Conservation (phyloP, 2,797 vertebrate genomes). For the Rhinichthys osculus region DNA sequence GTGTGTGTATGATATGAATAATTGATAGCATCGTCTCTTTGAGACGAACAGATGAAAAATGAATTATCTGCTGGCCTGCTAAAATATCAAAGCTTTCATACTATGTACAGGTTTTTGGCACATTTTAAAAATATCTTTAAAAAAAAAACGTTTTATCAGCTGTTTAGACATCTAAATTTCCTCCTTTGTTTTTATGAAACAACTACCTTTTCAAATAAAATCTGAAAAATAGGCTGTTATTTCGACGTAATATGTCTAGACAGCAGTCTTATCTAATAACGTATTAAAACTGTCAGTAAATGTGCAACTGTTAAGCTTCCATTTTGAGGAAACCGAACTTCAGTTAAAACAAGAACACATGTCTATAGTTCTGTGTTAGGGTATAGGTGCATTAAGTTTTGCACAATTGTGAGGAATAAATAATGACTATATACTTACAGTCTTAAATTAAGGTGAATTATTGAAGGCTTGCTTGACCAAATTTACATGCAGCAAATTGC, state of each 20-base stretch:
- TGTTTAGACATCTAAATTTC: background rate
- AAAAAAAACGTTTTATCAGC: background rate
- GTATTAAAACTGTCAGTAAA: background rate
- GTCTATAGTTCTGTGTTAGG: background rate
- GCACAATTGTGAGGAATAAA: background rate
- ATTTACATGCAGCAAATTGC: no score
- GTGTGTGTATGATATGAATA: background rate
- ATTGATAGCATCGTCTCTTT: background rate
- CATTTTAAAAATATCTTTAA: background rate
- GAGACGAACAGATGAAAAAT: background rate
- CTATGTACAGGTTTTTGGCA: background rate
- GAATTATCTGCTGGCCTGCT: background rate
- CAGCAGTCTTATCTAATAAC: background rate
- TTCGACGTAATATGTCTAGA: background rate
- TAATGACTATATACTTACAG: no score
- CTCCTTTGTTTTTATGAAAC: background rate
- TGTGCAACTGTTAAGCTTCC: background rate
- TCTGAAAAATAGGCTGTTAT: background rate
- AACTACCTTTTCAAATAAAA: background rate
- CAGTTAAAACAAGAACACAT: background rate
- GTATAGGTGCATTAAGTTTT: background rate
- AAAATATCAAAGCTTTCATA: background rate
- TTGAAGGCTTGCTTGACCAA: no score
- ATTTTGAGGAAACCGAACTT: background rate
- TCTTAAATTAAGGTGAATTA: no score